Base-by-base conservation (phyloP, 1,140 invertebrate species). In the Babylonia areolata region DNA sequence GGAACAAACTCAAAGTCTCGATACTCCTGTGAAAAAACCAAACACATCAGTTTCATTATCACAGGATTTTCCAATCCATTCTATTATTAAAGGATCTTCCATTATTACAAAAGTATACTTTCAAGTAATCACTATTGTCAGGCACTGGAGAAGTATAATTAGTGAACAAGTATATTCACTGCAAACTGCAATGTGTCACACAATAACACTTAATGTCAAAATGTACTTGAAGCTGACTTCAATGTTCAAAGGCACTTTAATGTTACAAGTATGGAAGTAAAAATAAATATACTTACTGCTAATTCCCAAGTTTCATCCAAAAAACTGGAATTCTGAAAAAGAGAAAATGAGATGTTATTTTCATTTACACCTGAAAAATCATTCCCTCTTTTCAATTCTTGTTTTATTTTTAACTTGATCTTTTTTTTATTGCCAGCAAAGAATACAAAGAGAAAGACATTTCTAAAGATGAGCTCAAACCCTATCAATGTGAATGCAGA, bases 1-100 rank as follows among this genome's bases (percentile, higher is more conserved):
- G 91, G 91, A 28, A 92, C 91, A 85, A 92, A 87, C 84, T 92
- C 91, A 89, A 88, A 91, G 69, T 90, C 88, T 83, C 88, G 89
- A 82, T 90, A 89, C 40, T 90, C 89, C 91, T 92, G 85, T 80
- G 46, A 31, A 80, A 2, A 51, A 51, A 80, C 58, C 15, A 64
- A 64, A 28, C 46, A 39, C 78, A 80, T 3, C 78, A 17, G 15
- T 31, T 37, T 17, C 31, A 40, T 80, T 39, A 80, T 39, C 28
- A 9, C 78, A 37, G 78, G 20, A 35, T 42, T 15, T 51, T 0
- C 51, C 12, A 37, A 81, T 81, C 2, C 17, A 46, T 2, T 51
- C 2, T 17, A 51, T 51, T 51, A 51, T 51, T 9, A 51, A 9
- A 0, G 46, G 46, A 51, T 51, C n/a, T n/a, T n/a, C n/a, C n/a